Percentiles rank a stretch among this genome's conserved stretches.
Conservation (phyloP, 2,888 invertebrate genomes). For the Leptinotarsa tumamoca region DNA sequence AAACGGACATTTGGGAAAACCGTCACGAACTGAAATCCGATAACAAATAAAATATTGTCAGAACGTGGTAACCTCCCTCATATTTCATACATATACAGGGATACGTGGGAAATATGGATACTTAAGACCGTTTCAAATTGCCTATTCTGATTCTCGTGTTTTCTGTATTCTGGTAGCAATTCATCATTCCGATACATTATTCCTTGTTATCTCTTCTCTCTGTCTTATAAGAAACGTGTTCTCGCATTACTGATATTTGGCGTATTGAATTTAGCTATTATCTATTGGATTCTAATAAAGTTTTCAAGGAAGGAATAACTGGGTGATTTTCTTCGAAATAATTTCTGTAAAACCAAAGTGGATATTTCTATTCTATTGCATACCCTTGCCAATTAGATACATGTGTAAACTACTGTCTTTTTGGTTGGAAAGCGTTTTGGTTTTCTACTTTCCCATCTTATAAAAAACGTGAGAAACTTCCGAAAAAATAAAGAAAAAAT, state of each 20-base stretch:
- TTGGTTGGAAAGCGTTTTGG: too few relatives aligned
- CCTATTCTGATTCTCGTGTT: constrained; percentile 59
- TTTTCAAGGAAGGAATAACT: too few relatives aligned
- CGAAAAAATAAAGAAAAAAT: too few relatives aligned
- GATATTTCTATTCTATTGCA: too few relatives aligned
- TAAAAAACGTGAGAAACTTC: too few relatives aligned
- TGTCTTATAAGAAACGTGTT: constrained; percentile 8
- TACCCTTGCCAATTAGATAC: too few relatives aligned
- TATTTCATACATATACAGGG: constrained; percentile 66
- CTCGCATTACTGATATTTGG: background rate
- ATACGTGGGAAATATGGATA: constrained; percentile 65
- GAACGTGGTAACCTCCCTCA: constrained; percentile 65
- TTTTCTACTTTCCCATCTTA: too few relatives aligned
- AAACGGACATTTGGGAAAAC: constrained; percentile 65
- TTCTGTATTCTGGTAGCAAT: constrained; percentile 16
- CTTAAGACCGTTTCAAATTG: constrained; percentile 64
- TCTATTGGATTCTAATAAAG: too few relatives aligned
- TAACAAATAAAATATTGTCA: constrained; percentile 67
- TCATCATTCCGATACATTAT: constrained; percentile 28
- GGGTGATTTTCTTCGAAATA: background rate
- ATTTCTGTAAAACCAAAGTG: too few relatives aligned
- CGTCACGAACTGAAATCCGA: constrained; percentile 66
- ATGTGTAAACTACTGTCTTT: too few relatives aligned
- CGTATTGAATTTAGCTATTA: background rate
- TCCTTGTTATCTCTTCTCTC: constrained; percentile 25